phyloP scores from a whole-genome alignment of 2,797 vertebrate genomes.

The Rhinatrema bivittatum region DNA sequence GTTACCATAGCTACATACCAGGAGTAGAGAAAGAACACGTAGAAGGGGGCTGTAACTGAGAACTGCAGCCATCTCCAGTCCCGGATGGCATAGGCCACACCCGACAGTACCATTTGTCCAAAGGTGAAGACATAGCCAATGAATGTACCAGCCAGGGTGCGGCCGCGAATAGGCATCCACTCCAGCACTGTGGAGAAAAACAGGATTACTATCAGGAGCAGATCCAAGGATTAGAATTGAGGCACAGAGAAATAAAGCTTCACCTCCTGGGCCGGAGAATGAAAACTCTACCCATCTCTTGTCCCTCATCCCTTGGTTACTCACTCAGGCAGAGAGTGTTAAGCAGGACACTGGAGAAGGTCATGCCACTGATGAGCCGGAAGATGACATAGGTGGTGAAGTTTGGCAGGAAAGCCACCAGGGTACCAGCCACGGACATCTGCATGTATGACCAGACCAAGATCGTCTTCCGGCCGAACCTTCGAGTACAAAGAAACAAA shows the following conservation, averaged over 20 bases:
- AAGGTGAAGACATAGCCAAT: not conserved
- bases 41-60: conserved; percentile 1
- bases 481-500: not conserved
- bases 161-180: conserved; percentile 4
- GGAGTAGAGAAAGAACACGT: conserved; percentile 4
- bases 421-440: conserved; percentile 1
- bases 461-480: conserved; percentile 3
- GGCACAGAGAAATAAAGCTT: too few relatives aligned
- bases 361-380: conserved; percentile 3
- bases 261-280: too few relatives aligned
- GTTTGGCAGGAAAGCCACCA: conserved; percentile 2
- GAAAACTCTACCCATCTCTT: too few relatives aligned
- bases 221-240: too few relatives aligned
- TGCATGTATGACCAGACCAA: conserved; percentile 4
- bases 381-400: conserved; percentile 2
- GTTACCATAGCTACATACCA: too few relatives aligned
- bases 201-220: too few relatives aligned
- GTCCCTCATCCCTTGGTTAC: not conserved
- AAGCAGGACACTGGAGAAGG: not conserved
- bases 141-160: not conserved
- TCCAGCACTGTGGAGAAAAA: conserved; percentile 1
- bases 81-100: conserved; percentile 3
- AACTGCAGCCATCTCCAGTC: conserved; percentile 15
- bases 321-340: conserved; percentile 8
- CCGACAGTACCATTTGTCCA: conserved; percentile 6